These are phyloP conservation scores for Diceros bicornis DNA, from an alignment of 2,797 vertebrate genomes.

Conservation along the genomic window DNA sequence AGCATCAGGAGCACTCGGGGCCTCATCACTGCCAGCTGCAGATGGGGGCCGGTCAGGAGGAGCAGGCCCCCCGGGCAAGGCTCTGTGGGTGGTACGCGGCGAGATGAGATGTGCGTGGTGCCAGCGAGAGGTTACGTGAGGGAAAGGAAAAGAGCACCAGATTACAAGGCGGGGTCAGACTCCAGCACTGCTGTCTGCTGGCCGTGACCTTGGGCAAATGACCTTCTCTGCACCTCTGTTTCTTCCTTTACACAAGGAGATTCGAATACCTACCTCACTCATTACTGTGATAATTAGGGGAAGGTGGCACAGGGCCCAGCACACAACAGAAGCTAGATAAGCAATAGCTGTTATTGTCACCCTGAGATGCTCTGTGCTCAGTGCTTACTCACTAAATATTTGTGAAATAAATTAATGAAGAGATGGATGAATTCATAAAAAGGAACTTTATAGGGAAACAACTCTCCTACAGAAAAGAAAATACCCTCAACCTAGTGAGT, in stretches of 20 bases:
- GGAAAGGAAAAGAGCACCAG: not conserved
- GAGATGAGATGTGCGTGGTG: fast-evolving
- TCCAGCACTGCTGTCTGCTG: not conserved
- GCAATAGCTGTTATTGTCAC: not conserved
- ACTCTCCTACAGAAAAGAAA: not conserved
- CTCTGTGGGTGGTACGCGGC: not conserved
- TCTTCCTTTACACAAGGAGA: not conserved
- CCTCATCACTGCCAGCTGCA: not conserved
- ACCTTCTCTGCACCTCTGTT: not conserved
- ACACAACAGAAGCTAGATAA: not conserved
- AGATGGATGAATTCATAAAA: not conserved
- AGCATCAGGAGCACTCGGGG: not conserved
- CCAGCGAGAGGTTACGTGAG: not conserved
- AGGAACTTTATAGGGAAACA: not conserved
- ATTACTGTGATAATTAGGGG: not conserved
- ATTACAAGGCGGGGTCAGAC: not conserved
- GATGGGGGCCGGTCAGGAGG: too few species aligned
- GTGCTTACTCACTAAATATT: not conserved
- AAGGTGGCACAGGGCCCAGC: not conserved
- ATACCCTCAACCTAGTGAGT: not conserved
- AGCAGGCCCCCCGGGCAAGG: fast-evolving
- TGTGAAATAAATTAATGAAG: not conserved
- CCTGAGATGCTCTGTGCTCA: not conserved
- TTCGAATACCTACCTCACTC: not conserved
- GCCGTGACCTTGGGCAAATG: not conserved